phyloP scores from a whole-genome alignment of 64 coral and sea anemone genomes.

The Exaiptasia diaphana region DNA sequence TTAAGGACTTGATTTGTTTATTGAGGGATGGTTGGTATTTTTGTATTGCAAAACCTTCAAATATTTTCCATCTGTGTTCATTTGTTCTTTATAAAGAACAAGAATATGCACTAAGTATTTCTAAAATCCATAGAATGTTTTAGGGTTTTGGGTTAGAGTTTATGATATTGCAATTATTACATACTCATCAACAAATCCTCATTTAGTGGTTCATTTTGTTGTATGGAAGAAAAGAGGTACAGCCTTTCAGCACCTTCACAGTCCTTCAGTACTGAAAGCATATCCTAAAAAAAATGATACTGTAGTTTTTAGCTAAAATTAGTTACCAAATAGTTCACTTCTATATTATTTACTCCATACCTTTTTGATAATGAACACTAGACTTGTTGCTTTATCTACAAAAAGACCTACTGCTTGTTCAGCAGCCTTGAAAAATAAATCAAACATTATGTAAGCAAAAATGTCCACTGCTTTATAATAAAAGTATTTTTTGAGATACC shows the following conservation, averaged over 20 bases:
- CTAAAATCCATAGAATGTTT: too few relatives aligned
- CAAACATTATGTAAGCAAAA: not conserved
- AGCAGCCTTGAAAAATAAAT: constrained; percentile 41
- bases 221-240: too few relatives aligned
- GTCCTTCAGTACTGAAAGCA: constrained; percentile 37
- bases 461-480: not conserved
- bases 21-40: too few relatives aligned
- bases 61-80: too few relatives aligned
- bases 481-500: constrained; percentile 6
- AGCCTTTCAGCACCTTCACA: constrained; percentile 41
- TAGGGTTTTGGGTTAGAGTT: too few relatives aligned
- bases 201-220: too few relatives aligned
- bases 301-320: not conserved
- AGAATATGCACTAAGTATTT: too few relatives aligned
- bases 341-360: not conserved
- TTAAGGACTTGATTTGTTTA: too few relatives aligned
- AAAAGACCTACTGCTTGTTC: constrained; percentile 75
- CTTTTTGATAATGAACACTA: constrained; percentile 78
- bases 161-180: too few relatives aligned
- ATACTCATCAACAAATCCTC: too few relatives aligned
- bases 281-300: constrained; percentile 13
- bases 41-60: too few relatives aligned
- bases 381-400: constrained; percentile 55
- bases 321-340: not conserved
- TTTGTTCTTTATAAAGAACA: too few relatives aligned